Percentiles rank a stretch among this genome's conserved stretches.
phyloP scores from a whole-genome alignment of 2,888 invertebrate species.

The Coenonympha glycerion region DNA sequence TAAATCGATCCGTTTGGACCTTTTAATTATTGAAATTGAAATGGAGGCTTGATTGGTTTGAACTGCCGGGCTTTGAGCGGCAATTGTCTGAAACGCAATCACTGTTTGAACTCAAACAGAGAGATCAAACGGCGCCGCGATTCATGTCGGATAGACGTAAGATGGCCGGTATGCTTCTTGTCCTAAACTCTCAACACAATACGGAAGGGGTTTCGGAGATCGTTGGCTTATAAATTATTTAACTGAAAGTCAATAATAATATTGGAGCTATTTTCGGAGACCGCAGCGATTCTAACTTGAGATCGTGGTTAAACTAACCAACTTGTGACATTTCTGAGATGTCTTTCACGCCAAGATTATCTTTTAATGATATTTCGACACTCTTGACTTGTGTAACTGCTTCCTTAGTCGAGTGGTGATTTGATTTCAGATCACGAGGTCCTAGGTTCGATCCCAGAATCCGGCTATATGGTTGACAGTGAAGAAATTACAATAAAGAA shows the following conservation, averaged over 20 bases:
- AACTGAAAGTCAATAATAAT: not conserved
- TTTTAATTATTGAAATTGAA: constrained; percentile 4
- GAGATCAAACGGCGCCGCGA: not conserved
- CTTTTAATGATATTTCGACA: too few relatives aligned
- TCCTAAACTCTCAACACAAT: not conserved
- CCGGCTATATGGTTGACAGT: too few relatives aligned
- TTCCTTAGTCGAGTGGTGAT: too few relatives aligned
- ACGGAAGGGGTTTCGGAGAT: not conserved
- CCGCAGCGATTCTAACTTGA: too few relatives aligned
- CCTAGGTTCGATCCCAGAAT: too few relatives aligned
- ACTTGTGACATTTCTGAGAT: too few relatives aligned
- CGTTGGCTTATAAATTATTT: not conserved
- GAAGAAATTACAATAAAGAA: too few relatives aligned
- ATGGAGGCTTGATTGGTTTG: not conserved
- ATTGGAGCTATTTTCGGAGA: too few relatives aligned
- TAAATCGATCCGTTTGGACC: not conserved
- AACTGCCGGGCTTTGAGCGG: not conserved
- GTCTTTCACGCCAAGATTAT: too few relatives aligned
- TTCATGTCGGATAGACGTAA: not conserved
- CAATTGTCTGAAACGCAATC: constrained; percentile 1
- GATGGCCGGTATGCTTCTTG: not conserved
- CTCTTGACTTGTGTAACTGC: too few relatives aligned
- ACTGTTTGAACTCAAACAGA: constrained; percentile 1
- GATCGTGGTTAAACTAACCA: too few relatives aligned
- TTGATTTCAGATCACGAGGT: too few relatives aligned